phyloP scores from a whole-genome alignment of 2,113 vertebrate species.

The Pangasianodon hypophthalmus region DNA sequence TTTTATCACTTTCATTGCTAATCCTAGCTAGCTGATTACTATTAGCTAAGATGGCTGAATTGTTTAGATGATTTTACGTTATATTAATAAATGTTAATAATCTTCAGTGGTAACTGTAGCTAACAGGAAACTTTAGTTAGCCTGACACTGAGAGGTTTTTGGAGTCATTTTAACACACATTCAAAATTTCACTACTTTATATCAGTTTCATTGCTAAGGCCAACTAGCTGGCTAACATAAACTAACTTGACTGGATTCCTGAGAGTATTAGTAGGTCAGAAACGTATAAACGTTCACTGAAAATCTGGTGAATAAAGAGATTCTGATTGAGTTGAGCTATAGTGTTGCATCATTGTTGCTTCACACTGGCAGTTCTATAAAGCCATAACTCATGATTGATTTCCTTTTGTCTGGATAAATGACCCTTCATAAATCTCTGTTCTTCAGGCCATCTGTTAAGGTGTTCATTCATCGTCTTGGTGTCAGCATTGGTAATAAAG shows the following conservation, averaged over 20 bases:
- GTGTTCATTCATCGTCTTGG: constrained; percentile 29
- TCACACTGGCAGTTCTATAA: neutral
- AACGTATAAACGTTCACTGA: neutral
- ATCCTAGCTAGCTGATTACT: neutral
- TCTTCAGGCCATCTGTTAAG: constrained; percentile 34
- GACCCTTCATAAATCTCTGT: constrained; percentile 47
- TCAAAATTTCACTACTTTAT: neutral
- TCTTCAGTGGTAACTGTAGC: neutral
- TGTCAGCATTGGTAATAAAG: constrained; percentile 33
- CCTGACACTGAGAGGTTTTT: neutral
- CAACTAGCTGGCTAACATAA: neutral
- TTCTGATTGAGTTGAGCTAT: neutral
- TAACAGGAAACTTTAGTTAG: neutral
- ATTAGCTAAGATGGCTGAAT: neutral
- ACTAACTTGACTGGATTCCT: neutral
- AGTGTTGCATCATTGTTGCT: neutral
- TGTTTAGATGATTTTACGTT: neutral
- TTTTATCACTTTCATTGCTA: neutral
- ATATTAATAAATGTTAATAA: neutral
- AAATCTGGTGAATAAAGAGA: neutral
- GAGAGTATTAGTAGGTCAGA: neutral
- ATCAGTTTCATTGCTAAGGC: neutral
- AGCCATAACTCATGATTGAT: constrained; percentile 28
- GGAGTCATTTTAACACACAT: neutral
- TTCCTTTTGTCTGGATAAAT: constrained; percentile 38